Evolutionary conservation across 2,797 vertebrate genomes (phyloP).

Genomic region (Lepilemur septentrionalis): DNA sequence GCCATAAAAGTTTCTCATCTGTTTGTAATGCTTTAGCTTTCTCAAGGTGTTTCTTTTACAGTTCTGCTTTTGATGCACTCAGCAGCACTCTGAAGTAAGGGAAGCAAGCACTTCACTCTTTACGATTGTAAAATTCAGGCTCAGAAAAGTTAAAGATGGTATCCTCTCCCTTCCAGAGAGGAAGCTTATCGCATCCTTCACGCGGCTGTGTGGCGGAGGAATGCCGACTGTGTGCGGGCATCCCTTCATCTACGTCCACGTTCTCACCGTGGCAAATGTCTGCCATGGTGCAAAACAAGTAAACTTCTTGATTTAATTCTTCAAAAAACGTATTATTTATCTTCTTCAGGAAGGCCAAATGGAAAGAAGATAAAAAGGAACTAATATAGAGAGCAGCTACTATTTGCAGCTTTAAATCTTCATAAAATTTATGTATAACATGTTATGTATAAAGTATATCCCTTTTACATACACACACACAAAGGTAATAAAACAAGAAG

Average conservation of each 20-base stretch:
- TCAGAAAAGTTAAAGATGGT: neutral
- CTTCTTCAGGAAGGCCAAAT: neutral
- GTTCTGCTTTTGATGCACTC: neutral
- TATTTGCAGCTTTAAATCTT: neutral
- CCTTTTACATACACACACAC: neutral
- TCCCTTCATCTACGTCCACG: too few species aligned
- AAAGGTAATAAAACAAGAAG: neutral
- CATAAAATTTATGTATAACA: neutral
- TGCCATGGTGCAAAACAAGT: neutral
- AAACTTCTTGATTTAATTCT: neutral
- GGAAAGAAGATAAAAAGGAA: neutral
- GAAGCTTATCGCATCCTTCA: too few species aligned
- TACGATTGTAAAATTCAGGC: neutral
- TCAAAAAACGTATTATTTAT: neutral
- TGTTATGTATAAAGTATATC: neutral
- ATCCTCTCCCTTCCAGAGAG: neutral
- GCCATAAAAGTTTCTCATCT: neutral
- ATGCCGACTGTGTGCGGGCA: neutral
- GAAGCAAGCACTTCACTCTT: neutral
- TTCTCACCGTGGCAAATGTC: neutral
- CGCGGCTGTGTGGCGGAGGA: accelerated
- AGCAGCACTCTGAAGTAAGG: neutral
- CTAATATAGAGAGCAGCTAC: neutral
- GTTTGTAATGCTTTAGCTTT: neutral
- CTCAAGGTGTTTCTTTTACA: neutral